These are phyloP conservation scores for Aviceda subcristata DNA, from an alignment of 2,113 vertebrate species.

Conservation along the genomic window DNA sequence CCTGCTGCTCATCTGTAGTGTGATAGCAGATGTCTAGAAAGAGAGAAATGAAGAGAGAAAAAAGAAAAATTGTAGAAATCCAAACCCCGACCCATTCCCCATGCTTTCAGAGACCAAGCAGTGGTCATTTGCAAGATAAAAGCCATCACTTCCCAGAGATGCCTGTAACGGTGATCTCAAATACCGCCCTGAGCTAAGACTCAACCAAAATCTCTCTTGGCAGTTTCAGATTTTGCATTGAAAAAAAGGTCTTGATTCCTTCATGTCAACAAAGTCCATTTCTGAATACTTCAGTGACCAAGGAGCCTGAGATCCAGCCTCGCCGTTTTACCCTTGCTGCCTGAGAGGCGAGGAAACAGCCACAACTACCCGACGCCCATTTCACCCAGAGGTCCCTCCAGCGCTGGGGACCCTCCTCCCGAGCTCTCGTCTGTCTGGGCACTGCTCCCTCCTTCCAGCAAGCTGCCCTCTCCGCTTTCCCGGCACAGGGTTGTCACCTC, in stretches of 20 bases:
- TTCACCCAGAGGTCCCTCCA: background rate
- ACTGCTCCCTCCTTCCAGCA: background rate
- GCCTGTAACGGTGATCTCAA: background rate
- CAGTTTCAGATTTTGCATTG: background rate
- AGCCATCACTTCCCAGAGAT: background rate
- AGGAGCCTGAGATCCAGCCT: background rate
- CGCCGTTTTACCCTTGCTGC: background rate
- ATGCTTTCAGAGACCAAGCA: background rate
- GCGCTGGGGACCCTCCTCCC: rapidly evolving
- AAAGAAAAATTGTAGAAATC: background rate
- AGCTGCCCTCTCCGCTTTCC: background rate
- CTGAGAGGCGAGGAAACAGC: background rate
- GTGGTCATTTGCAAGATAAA: background rate
- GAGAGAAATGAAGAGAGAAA: background rate
- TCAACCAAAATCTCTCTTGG: background rate
- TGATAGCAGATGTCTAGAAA: background rate
- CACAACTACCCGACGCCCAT: background rate
- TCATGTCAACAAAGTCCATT: background rate
- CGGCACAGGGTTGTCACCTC: rapidly evolving
- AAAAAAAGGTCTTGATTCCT: background rate
- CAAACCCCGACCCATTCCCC: background rate
- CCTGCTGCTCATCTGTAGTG: background rate
- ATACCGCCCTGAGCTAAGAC: background rate
- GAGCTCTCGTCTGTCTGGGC: background rate
- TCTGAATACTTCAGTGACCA: background rate